These are phyloP conservation scores for Drosophila kanapiae DNA, from an alignment of 1,140 invertebrate species.

Conservation along the genomic window DNA sequence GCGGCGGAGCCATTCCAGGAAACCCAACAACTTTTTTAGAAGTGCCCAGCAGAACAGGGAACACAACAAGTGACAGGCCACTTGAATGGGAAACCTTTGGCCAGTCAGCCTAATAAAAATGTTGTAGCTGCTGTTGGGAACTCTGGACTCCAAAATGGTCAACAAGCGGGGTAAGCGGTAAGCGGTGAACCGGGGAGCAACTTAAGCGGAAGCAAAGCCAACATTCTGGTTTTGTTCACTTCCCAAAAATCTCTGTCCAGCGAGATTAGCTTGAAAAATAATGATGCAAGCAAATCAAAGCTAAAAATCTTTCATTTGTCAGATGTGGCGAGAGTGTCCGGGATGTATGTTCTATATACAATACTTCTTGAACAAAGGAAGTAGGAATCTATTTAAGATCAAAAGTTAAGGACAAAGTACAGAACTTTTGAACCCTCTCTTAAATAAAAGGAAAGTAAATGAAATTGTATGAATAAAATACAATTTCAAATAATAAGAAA, in stretches of 20 bases:
- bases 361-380: background rate
- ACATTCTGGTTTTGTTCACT: slow-evolving; percentile 40
- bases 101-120: slow-evolving; percentile 66
- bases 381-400: background rate
- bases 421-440: background rate
- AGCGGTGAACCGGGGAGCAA: slow-evolving; percentile 8
- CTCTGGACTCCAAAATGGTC: slow-evolving; percentile 19
- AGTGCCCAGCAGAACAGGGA: slow-evolving; percentile 63
- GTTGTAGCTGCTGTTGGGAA: slow-evolving; percentile 48
- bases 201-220: slow-evolving; percentile 44
- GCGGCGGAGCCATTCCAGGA: slow-evolving; percentile 59
- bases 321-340: background rate
- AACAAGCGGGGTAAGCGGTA: background rate
- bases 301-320: slow-evolving; percentile 30
- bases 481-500: background rate
- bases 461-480: background rate
- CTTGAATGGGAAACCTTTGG: slow-evolving; percentile 55
- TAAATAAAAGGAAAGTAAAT: background rate
- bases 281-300: slow-evolving; percentile 44
- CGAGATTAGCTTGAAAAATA: slow-evolving; percentile 51
- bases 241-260: slow-evolving; percentile 39
- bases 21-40: slow-evolving; percentile 74
- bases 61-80: slow-evolving; percentile 57
- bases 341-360: background rate
- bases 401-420: no score